These are phyloP conservation scores for Steatocranus sp. DNA, from an alignment of 2,797 vertebrate species.

Conservation along the genomic window DNA sequence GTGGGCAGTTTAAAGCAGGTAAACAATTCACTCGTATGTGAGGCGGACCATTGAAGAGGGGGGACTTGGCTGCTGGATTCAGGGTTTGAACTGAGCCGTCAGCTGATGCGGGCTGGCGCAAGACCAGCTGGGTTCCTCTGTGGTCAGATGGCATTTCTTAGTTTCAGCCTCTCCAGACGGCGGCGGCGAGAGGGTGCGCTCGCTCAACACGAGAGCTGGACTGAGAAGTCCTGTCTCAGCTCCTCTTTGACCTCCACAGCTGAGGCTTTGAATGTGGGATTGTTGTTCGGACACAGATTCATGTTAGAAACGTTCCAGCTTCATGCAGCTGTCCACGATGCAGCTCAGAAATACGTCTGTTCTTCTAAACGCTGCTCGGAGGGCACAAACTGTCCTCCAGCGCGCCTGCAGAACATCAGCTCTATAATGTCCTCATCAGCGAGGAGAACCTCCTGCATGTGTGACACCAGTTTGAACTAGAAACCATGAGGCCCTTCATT, in stretches of 20 bases:
- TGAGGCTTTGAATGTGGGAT: neutral
- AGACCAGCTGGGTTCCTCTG: neutral
- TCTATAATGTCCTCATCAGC: neutral
- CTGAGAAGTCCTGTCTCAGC: neutral
- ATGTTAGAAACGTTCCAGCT: neutral
- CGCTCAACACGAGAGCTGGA: neutral
- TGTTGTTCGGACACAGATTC: neutral
- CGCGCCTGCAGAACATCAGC: neutral
- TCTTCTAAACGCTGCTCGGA: neutral
- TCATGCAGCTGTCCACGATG: fast-evolving
- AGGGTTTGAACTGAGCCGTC: neutral
- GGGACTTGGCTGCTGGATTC: neutral
- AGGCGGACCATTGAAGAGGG: neutral
- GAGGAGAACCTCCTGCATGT: neutral
- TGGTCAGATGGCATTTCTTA: neutral
- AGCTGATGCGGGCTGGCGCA: neutral
- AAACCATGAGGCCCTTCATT: neutral
- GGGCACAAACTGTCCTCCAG: neutral
- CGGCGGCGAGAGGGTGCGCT: fast-evolving
- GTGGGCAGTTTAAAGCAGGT: neutral
- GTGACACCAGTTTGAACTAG: neutral
- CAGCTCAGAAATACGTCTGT: neutral
- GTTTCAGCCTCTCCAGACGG: neutral
- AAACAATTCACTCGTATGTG: neutral
- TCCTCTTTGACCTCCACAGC: neutral